Base-by-base conservation (phyloP, 2,113 vertebrate genomes). In the Hippocampus comes region DNA sequence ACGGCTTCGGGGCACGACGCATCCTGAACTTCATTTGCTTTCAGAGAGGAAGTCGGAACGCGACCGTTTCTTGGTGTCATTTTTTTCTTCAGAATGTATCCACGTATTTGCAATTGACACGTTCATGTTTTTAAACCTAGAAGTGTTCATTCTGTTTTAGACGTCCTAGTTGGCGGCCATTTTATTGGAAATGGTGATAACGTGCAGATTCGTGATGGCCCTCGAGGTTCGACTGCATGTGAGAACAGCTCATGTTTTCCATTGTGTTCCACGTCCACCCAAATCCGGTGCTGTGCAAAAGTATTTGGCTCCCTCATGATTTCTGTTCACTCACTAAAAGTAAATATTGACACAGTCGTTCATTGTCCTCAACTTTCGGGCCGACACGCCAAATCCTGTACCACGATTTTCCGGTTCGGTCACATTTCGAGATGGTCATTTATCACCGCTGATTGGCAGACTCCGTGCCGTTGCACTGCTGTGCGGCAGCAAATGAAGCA, bases 371-470 rank as follows among this genome's bases (percentile, higher is more conserved):
- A 61, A 61, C 27, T 18, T 27, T 17, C 23, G 9, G n/a, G 20
- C 38, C 2, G 18, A 63, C 61, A 18, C 1, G 20, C 25, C 42
- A 8, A 65, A 18, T 49, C 1, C 41, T 27, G 8, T 42, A 38
- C 34, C 38, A 42, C 30, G 21, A 55, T 9, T 81, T 87, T 80
- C 84, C 70, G 0, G 80, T 66, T 46, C 61, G 12, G 48, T n/a
- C 69, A 48, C 59, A 76, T 80, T 89, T 91, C 51, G 75, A 79
- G 23, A 23, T 67, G 8, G 6, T 43, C 9, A 49, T 18, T 60
- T 70, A 10, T 3, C 59, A 64, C 38, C 53, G 11, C 8, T 11
- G 18, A 21, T 51, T 51, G 17, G 18, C 18, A 5, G 6, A 1
- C 2, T 11, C 7, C 23, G n/a, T n/a, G 20, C 53, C 53, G 18